A percentile compares a stretch with the other conserved stretches of the same genome.
Evolutionary conservation across 2,888 invertebrate genomes (phyloP).

Genomic region (Periphyllus acericola): DNA sequence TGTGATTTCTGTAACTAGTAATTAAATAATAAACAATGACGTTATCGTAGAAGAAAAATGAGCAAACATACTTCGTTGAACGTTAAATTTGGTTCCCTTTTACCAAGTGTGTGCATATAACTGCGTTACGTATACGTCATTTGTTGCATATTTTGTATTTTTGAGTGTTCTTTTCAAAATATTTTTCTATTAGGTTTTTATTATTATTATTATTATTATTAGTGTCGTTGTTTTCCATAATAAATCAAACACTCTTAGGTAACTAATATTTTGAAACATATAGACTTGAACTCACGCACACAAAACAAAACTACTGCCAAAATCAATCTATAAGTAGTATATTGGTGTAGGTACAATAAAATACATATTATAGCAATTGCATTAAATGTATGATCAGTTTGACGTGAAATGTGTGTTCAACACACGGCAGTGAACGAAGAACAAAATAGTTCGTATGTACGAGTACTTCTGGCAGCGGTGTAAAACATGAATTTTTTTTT

Average conservation of each 20-base stretch:
- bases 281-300: neutral
- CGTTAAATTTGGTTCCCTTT: neutral
- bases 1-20: neutral
- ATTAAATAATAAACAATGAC: neutral
- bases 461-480: conserved; percentile 15
- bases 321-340: conserved; percentile 9
- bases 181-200: neutral
- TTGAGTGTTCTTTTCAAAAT: neutral
- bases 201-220: neutral
- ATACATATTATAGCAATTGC: neutral
- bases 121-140: conserved; percentile 1
- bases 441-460: neutral
- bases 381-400: neutral
- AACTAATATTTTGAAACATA: neutral
- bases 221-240: conserved; percentile 5
- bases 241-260: conserved; percentile 17
- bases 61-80: neutral
- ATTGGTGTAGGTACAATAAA: neutral
- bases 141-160: conserved; percentile 13
- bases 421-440: neutral
- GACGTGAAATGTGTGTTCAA: conserved; percentile 10
- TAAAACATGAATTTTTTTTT: conserved; percentile 30
- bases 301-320: neutral
- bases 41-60: neutral
- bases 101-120: neutral